Conservation (phyloP, 2,888 invertebrate genomes). For the Drosophila parthenogenetica region DNA sequence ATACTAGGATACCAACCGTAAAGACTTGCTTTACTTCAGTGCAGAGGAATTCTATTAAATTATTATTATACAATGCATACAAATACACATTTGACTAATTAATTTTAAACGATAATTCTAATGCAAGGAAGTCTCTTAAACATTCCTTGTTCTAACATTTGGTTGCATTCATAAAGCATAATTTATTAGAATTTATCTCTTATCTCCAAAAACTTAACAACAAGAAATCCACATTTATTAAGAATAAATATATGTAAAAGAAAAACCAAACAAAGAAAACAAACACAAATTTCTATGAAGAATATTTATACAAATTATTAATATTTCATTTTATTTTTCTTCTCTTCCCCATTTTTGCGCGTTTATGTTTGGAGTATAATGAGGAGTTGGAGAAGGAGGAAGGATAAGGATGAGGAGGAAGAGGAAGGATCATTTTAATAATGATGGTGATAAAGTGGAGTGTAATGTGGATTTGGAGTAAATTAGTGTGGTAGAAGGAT, state of each 20-base stretch:
- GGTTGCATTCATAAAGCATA: slow-evolving; percentile 42
- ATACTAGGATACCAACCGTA: slow-evolving; percentile 22
- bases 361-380: slow-evolving; percentile 77
- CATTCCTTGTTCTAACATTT: slow-evolving; percentile 56
- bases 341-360: slow-evolving; percentile 74
- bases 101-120: slow-evolving; percentile 32
- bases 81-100: slow-evolving; percentile 52
- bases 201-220: slow-evolving; percentile 33
- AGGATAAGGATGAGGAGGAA: slow-evolving; percentile 57
- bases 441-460: slow-evolving; percentile 53
- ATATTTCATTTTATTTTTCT: slow-evolving; percentile 77
- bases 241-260: slow-evolving; percentile 59
- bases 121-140: slow-evolving; percentile 44
- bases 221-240: slow-evolving; percentile 44
- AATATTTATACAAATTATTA: slow-evolving; percentile 64
- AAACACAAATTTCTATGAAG: slow-evolving; percentile 56
- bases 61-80: slow-evolving; percentile 42
- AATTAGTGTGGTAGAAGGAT: slow-evolving; percentile 67
- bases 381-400: slow-evolving; percentile 70
- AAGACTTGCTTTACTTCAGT: slow-evolving; percentile 54
- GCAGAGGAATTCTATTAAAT: slow-evolving; percentile 48
- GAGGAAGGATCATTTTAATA: slow-evolving; percentile 60
- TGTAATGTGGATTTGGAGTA: slow-evolving; percentile 61
- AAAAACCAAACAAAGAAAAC: slow-evolving; percentile 42
- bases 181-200: slow-evolving; percentile 55